These are phyloP conservation scores for Silurus asotus DNA, from an alignment of 2,113 vertebrate genomes.

Conservation along the genomic window DNA sequence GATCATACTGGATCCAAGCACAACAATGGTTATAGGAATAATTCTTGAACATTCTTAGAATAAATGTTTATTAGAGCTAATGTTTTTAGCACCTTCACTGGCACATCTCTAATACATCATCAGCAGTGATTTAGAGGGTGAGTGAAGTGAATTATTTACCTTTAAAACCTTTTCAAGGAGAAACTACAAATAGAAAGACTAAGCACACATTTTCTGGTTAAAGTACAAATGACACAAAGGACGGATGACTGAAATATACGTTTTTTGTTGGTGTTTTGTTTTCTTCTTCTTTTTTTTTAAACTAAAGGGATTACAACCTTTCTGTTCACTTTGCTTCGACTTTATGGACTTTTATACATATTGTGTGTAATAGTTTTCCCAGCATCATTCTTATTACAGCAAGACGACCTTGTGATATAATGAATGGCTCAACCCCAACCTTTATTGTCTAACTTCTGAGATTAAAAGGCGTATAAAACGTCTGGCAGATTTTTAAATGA, in stretches of 20 bases:
- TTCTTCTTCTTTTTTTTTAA: background rate
- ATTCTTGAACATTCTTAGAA: background rate
- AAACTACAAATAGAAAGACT: background rate
- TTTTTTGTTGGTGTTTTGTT: no score
- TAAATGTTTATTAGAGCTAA: background rate
- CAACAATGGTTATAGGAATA: background rate
- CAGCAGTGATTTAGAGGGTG: background rate
- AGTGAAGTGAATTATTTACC: background rate
- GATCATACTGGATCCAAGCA: slow-evolving; percentile 1
- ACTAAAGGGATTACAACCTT: background rate
- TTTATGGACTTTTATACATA: background rate
- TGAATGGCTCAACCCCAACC: background rate
- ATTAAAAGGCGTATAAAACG: no score
- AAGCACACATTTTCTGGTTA: background rate
- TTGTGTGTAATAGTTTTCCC: background rate
- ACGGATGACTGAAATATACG: background rate
- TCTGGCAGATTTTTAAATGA: no score
- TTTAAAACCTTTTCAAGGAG: background rate
- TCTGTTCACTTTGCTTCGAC: background rate
- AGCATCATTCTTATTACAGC: background rate
- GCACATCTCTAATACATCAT: background rate
- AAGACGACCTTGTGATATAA: background rate
- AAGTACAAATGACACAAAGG: background rate
- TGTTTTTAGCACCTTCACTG: background rate
- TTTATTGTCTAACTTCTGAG: no score